Conservation (phyloP, 2,797 vertebrate genomes). For the Manis pentadactyla region DNA sequence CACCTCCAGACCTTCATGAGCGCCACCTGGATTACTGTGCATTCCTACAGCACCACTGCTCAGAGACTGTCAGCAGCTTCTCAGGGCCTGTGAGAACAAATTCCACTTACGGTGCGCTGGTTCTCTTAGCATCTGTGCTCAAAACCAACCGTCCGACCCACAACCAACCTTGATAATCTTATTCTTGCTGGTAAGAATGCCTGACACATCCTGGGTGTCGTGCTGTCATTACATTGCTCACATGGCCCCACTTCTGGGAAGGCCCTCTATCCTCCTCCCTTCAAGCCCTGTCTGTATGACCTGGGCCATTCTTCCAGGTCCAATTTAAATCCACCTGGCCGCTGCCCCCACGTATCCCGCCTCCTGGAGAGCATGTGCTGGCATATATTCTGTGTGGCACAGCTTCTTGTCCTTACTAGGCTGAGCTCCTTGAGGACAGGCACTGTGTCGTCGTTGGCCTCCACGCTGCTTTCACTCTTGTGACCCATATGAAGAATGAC, state of each 20-base stretch:
- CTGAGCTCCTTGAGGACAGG: neutral
- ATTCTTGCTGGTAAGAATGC: neutral
- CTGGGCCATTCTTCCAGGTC: neutral
- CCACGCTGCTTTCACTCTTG: neutral
- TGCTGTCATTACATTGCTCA: neutral
- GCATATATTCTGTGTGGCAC: neutral
- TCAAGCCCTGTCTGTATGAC: neutral
- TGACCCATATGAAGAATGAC: neutral
- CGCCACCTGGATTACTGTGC: neutral
- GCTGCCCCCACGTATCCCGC: accelerated
- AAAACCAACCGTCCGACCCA: neutral
- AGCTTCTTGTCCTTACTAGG: neutral
- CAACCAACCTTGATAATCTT: neutral
- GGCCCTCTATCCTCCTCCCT: neutral
- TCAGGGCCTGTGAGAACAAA: neutral
- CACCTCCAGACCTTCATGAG: neutral
- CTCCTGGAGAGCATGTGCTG: neutral
- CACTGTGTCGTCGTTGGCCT: neutral
- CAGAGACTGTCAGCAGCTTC: neutral
- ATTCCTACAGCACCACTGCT: neutral
- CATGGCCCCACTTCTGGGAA: neutral
- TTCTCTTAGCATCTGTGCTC: neutral
- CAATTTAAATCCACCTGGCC: neutral
- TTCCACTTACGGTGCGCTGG: neutral
- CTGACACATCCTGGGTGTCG: neutral